These are phyloP conservation scores for Meloidogyne hapla DNA, from an alignment of 1,140 invertebrate genomes.

Conservation along the genomic window DNA sequence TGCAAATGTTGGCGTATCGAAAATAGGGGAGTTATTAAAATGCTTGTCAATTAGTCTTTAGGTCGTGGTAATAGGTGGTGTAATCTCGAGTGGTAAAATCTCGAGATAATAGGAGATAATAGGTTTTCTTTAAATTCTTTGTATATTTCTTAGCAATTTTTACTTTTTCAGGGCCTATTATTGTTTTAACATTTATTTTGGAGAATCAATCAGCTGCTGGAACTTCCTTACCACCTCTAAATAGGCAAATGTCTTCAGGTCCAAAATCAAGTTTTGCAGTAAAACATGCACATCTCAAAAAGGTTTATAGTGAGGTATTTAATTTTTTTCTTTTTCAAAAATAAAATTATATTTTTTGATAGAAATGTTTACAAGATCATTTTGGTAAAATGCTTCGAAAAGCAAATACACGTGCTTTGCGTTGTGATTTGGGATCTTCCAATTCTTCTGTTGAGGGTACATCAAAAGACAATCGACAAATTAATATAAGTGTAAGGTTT, in stretches of 20 bases:
- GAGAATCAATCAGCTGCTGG: neutral
- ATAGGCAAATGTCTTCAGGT: neutral
- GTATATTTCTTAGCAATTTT: no score
- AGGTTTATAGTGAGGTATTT: neutral
- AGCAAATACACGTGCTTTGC: neutral
- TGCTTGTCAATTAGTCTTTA: no score
- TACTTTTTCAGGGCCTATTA: constrained; percentile 12
- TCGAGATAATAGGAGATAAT: no score
- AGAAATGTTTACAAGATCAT: neutral
- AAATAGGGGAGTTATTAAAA: no score
- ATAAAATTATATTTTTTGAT: neutral
- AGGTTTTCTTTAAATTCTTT: neutral
- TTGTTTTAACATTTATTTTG: constrained; percentile 11
- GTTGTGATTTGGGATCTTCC: neutral
- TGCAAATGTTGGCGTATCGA: no score
- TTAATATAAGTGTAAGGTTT: neutral
- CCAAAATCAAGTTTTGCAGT: neutral
- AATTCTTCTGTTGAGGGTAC: neutral
- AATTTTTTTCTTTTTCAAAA: neutral
- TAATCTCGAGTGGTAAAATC: no score
- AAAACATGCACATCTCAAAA: neutral
- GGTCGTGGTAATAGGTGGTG: no score
- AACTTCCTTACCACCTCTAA: neutral
- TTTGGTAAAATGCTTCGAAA: neutral
- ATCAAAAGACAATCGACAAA: neutral